Evolutionary conservation across 2,113 vertebrate species (phyloP).

Genomic region (Mola mola): DNA sequence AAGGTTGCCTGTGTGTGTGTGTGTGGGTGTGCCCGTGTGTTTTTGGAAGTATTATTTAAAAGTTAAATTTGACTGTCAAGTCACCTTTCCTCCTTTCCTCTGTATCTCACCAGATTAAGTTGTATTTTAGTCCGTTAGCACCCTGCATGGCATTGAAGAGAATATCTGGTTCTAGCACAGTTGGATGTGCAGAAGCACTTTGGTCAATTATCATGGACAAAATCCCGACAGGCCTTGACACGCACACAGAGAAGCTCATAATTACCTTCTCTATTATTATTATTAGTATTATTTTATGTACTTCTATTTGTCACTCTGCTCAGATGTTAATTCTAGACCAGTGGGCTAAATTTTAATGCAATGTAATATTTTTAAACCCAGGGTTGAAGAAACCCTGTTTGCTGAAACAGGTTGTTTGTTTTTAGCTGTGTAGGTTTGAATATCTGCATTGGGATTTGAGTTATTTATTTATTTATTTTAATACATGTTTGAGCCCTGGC

Average conservation of each 20-base stretch:
- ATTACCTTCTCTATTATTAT: too few species aligned
- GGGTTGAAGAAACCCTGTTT: constrained; percentile 52
- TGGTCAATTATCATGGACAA: constrained; percentile 63
- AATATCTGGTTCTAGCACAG: constrained; percentile 25
- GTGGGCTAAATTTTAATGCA: constrained; percentile 60
- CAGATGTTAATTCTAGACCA: constrained; percentile 29
- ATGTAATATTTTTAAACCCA: constrained; percentile 50
- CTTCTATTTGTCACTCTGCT: neutral
- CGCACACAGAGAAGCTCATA: constrained; percentile 18
- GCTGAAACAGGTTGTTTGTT: constrained; percentile 73
- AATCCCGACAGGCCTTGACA: constrained; percentile 39
- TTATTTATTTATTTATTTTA: constrained; percentile 68
- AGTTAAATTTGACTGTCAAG: constrained; percentile 23
- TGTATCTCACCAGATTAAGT: constrained; percentile 18
- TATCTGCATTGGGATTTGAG: constrained; percentile 70
- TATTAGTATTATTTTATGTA: too few species aligned
- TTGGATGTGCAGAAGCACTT: constrained; percentile 34
- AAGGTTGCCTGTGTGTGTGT: constrained; percentile 4
- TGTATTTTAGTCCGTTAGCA: constrained; percentile 38
- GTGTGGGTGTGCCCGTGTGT: neutral
- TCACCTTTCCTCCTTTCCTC: constrained; percentile 33
- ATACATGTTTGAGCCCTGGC: constrained; percentile 54
- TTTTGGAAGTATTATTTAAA: constrained; percentile 22
- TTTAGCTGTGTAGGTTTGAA: constrained; percentile 70
- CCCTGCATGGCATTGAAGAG: constrained; percentile 35